Evolutionary conservation across 2,113 vertebrate species (phyloP), one percentile per base, ranked within the genome.

Genomic region (Bos javanicus): DNA sequence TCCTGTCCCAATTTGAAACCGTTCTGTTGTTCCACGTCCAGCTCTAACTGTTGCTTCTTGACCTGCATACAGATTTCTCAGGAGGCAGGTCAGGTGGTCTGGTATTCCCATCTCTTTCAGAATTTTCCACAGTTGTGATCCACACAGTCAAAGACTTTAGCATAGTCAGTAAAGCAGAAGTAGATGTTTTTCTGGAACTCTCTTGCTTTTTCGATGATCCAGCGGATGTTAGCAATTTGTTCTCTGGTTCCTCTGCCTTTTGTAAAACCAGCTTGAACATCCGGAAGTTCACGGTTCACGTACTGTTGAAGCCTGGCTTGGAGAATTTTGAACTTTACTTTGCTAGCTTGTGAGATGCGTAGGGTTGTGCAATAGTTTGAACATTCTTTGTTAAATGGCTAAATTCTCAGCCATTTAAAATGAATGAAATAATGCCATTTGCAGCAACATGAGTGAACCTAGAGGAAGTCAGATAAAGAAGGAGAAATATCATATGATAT

Each of bases 201-300:
- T 39, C n/a, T 71, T 71, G 67, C 67, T 71, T 39, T 39, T 71
- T 39, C 0, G 5, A 71, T 12, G 10, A 39, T 74, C 67, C 67
- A 74, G 0, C 0, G 0, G 67, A 11, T 23, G n/a, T 36, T 74
- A n/a, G n/a, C 67, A 74, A 23, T 74, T 74, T 74, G 67, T 39
- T 74, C n/a, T 71, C 67, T 71, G 67, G 4, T 39, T 71, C n/a
- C 19, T 36, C 67, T 74, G 19, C n/a, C 67, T 39, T 74, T 74
- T 39, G n/a, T 39, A 39, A 74, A 23, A 36, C 67, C 67, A 71
- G 4, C n/a, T 71, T 71, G n/a, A 71, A 23, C 19, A 36, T 74
- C 19, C 0, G 2, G 10, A 74, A 39, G 19, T 23, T 39, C 67
- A 39, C 1, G 0, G 67, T 74, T 74, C 19, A 74, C 5, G 0